Conservation (phyloP, 1,140 invertebrate species). For the Drosophila serrata region DNA sequence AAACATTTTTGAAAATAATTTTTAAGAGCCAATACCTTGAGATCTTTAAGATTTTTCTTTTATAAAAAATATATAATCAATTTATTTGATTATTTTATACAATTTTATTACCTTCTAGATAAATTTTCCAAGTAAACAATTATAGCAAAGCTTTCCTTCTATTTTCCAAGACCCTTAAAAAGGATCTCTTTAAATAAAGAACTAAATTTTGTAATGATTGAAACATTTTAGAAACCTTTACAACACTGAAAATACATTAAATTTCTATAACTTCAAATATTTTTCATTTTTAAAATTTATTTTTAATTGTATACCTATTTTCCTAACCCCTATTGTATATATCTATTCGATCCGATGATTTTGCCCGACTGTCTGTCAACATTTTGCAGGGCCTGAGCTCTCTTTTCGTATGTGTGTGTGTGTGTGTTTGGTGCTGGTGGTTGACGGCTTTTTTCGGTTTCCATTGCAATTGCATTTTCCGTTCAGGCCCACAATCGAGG, state of each 20-base stretch:
- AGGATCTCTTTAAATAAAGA: too few species aligned
- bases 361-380: constrained; percentile 61
- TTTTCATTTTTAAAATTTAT: not conserved
- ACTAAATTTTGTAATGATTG: too few species aligned
- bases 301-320: constrained; percentile 1
- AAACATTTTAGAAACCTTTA: too few species aligned
- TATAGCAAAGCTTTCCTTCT: not conserved
- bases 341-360: constrained; percentile 14
- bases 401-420: too few species aligned
- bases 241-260: too few species aligned
- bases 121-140: not conserved
- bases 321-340: not conserved
- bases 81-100: not conserved
- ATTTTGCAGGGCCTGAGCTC: constrained; percentile 47
- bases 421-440: constrained; percentile 56
- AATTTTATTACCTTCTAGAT: not conserved
- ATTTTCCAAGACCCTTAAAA: not conserved
- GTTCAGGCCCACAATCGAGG: constrained; percentile 35
- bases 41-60: too few species aligned
- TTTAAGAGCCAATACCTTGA: too few species aligned
- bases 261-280: not conserved
- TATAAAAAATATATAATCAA: too few species aligned
- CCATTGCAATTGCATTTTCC: constrained; percentile 58
- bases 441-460: constrained; percentile 64
- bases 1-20: too few species aligned